Evolutionary conservation across 2,888 invertebrate species (phyloP), one percentile per base, ranked within the genome.

Genomic region (Hemicrepidius hirtus): DNA sequence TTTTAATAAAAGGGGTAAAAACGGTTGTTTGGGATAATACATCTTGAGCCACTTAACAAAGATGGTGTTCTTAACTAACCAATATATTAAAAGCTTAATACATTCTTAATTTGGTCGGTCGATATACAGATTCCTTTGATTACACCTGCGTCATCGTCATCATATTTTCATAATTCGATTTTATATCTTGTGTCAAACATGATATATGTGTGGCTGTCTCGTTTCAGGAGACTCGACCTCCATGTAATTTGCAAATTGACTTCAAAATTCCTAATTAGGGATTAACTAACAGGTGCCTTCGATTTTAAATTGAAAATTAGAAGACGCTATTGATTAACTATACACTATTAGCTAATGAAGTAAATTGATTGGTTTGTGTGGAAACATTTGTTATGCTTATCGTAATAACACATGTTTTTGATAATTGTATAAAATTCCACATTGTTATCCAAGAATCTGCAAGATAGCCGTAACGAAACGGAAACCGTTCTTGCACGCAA

Each of bases 141-240:
- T 73, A 73, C 73, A 68, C 73, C 73, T 73, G 73, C 73, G 73
- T 68, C 68, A 68, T 68, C 73, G 64, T 73, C 68, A 68, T 73
- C 68, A 73, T 68, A 73, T 68, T 68, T 73, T 64, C 64, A 60
- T 73, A 73, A 73, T 73, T 73, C 73, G 73, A 73, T 73, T 73
- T 73, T 73, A 73, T 73, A 68, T 68, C 57, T 68, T 40, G 28
- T 53, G 68, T 72, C 72, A 72, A 68, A 72, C 57, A 68, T 72
- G 72, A 72, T 72, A 68, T 72, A 72, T 68, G 64, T 64, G 21
- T 55, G 28, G 53, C 28, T 35, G 60, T 50, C 68, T 68, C 24
- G 59, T 37, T 70, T 44, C 32, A 44, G 35, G 41, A 59, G 59
- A 44, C 50, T 44, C 66, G 46, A 62, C 50, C 55, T 55, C 68